Conservation (phyloP, 2,888 invertebrate genomes). For the Andrena flavipes region DNA sequence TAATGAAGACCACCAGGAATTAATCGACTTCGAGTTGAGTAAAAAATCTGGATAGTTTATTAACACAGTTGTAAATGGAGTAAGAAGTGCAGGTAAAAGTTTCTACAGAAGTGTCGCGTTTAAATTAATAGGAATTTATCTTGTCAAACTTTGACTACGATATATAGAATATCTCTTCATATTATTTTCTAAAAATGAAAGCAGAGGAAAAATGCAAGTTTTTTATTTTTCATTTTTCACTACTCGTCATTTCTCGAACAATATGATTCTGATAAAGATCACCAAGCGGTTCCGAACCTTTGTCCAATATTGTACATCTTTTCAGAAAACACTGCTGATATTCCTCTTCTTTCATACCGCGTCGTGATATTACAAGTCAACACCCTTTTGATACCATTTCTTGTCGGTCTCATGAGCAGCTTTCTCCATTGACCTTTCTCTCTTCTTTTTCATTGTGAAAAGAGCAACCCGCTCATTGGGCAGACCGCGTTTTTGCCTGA, state of each 20-base stretch:
- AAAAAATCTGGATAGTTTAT: not conserved
- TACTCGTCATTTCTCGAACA: not conserved
- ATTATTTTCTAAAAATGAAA: not conserved
- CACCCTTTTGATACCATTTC: not conserved
- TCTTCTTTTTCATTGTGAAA: not conserved
- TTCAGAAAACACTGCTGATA: not conserved
- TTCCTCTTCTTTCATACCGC: not conserved
- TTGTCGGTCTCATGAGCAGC: not conserved
- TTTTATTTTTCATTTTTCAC: not conserved
- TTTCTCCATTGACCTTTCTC: not conserved
- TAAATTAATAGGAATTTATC: not conserved
- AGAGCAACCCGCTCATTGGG: constrained; percentile 31
- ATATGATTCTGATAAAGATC: no score
- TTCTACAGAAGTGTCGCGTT: not conserved
- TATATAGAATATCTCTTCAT: not conserved
- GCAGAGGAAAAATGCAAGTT: not conserved
- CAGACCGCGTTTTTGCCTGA: constrained; percentile 31
- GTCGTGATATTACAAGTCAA: not conserved
- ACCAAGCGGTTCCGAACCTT: not conserved
- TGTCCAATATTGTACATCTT: not conserved
- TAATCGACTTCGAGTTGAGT: not conserved
- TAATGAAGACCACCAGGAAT: constrained; percentile 3
- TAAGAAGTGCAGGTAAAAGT: not conserved
- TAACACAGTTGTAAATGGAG: constrained; percentile 1
- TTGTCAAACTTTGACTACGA: no score